Conservation (phyloP, 2,797 vertebrate species). For the Oreonectes daqikongensis region DNA sequence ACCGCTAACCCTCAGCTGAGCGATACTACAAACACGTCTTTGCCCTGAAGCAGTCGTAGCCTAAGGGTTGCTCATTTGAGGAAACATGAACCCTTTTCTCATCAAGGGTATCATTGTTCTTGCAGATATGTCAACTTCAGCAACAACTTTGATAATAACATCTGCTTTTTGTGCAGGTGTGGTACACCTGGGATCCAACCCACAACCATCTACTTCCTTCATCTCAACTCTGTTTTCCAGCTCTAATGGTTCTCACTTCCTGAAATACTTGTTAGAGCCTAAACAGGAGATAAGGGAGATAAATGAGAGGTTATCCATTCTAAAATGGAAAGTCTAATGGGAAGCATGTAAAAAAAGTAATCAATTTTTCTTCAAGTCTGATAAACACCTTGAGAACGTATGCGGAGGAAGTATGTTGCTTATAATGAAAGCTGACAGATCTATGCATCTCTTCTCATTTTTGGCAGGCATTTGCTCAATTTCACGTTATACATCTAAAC, state of each 20-base stretch:
- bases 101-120: slow-evolving; percentile 54
- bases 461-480: slow-evolving; percentile 31
- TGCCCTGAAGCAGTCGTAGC: slow-evolving; percentile 42
- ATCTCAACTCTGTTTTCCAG: slow-evolving; percentile 11
- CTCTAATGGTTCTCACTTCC: slow-evolving; percentile 27
- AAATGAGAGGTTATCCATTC: neutral
- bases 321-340: neutral
- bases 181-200: slow-evolving; percentile 39
- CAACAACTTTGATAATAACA: neutral
- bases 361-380: slow-evolving; percentile 1
- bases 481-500: slow-evolving; percentile 38
- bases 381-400: slow-evolving; percentile 21
- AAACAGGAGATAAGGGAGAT: slow-evolving; percentile 18
- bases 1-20: slow-evolving; percentile 33
- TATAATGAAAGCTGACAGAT: slow-evolving; percentile 20
- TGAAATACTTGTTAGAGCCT: neutral
- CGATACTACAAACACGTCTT: slow-evolving; percentile 41
- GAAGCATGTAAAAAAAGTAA: slow-evolving; percentile 3
- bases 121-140: slow-evolving; percentile 26
- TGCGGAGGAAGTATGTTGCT: neutral
- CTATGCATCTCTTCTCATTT: slow-evolving; percentile 30
- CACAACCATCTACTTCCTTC: slow-evolving; percentile 31
- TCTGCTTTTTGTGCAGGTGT: slow-evolving; percentile 41
- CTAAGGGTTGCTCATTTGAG: slow-evolving; percentile 53
- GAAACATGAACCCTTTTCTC: slow-evolving; percentile 51